These are phyloP conservation scores for Panthera uncia DNA, from an alignment of 2,113 vertebrate species.

Conservation along the genomic window DNA sequence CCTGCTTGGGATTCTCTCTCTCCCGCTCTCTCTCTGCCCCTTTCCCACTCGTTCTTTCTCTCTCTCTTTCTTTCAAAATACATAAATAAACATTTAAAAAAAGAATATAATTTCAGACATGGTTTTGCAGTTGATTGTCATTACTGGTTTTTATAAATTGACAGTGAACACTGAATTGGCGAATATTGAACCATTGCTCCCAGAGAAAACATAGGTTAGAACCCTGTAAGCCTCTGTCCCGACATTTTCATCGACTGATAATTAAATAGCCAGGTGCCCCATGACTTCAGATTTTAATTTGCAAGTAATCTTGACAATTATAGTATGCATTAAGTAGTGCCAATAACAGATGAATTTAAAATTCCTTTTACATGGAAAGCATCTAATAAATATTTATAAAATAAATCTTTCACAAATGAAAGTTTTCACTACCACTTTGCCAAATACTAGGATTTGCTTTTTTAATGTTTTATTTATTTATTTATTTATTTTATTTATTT, in stretches of 20 bases:
- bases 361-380: background rate
- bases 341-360: background rate
- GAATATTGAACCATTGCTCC: background rate
- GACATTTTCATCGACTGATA: background rate
- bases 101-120: background rate
- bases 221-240: background rate
- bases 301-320: background rate
- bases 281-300: background rate
- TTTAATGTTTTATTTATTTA: too few relatives aligned
- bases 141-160: constrained; percentile 22
- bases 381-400: background rate
- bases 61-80: too few relatives aligned
- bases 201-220: background rate
- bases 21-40: too few relatives aligned
- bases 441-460: background rate
- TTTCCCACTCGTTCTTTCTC: too few relatives aligned
- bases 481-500: too few relatives aligned
- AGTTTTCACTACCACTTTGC: background rate
- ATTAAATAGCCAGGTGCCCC: background rate
- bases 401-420: background rate
- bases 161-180: background rate
- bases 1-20: too few relatives aligned
- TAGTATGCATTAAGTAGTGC: background rate
- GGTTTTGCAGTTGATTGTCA: background rate
- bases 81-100: too few relatives aligned